These are phyloP conservation scores for Diplolepis rosae DNA, from an alignment of 2,888 invertebrate species.

Conservation along the genomic window DNA sequence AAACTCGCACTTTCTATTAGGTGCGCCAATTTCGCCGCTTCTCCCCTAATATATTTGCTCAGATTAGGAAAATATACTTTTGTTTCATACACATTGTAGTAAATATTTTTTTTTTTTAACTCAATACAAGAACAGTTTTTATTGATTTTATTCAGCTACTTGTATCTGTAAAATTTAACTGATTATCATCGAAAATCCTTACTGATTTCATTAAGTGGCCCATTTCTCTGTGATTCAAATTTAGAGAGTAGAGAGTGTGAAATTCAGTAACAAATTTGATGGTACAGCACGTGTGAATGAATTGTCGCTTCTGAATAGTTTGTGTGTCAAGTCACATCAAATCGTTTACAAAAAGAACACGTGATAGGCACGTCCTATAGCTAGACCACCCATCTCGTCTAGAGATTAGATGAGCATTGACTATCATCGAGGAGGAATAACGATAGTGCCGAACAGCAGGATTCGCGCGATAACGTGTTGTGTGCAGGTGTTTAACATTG, in stretches of 20 bases:
- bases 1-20: too few relatives aligned
- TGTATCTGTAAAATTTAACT: too few relatives aligned
- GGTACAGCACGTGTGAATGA: slow-evolving; percentile 25
- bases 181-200: too few relatives aligned
- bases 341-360: slow-evolving; percentile 48
- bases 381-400: slow-evolving; percentile 65
- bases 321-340: slow-evolving; percentile 41
- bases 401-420: slow-evolving; percentile 40
- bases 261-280: neutral
- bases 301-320: slow-evolving; percentile 23
- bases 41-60: too few relatives aligned
- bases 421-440: slow-evolving; percentile 55
- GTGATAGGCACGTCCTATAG: slow-evolving; percentile 46
- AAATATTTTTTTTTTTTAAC: too few relatives aligned
- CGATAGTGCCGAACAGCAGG: slow-evolving; percentile 65
- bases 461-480: slow-evolving; percentile 67
- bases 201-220: too few relatives aligned
- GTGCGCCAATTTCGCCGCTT: too few relatives aligned
- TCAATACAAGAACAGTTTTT: too few relatives aligned
- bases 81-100: too few relatives aligned
- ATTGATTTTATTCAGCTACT: too few relatives aligned
- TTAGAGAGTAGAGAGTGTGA: slow-evolving; percentile 20
- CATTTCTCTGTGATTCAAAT: too few relatives aligned
- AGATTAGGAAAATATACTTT: too few relatives aligned
- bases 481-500: slow-evolving; percentile 70